Evolutionary conservation across 1,140 invertebrate species (phyloP).

Genomic region (Olivierus martensii): DNA sequence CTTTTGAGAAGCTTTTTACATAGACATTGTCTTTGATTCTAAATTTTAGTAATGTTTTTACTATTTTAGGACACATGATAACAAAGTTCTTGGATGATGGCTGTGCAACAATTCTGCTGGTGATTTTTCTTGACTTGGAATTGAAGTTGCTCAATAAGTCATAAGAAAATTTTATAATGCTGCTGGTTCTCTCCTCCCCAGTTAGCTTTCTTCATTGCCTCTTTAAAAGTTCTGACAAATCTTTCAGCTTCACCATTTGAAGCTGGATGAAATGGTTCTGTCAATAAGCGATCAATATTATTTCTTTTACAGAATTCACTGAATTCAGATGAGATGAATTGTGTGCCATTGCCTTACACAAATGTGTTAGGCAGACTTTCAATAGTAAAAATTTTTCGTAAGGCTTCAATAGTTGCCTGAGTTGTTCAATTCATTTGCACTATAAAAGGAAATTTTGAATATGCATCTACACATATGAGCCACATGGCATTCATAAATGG

Average conservation of each 20-base stretch:
- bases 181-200: no score
- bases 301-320: slow-evolving; percentile 4
- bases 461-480: background rate
- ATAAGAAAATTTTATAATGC: no score
- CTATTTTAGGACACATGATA: no score
- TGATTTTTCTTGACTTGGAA: no score
- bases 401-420: no score
- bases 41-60: no score
- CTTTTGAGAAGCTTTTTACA: no score
- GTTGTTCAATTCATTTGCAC: no score
- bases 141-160: no score
- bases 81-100: no score
- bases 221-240: slow-evolving; percentile 15
- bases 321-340: slow-evolving; percentile 12
- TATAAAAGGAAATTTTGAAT: background rate
- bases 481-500: background rate
- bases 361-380: slow-evolving; percentile 5
- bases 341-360: slow-evolving; percentile 11
- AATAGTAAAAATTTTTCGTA: background rate
- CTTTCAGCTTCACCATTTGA: slow-evolving; percentile 18
- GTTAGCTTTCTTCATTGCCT: background rate
- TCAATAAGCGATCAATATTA: slow-evolving; percentile 5
- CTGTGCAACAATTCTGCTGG: no score
- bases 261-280: slow-evolving; percentile 10
- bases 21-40: no score